These are phyloP conservation scores for Clupea harengus DNA, from an alignment of 2,113 vertebrate species.

Conservation along the genomic window DNA sequence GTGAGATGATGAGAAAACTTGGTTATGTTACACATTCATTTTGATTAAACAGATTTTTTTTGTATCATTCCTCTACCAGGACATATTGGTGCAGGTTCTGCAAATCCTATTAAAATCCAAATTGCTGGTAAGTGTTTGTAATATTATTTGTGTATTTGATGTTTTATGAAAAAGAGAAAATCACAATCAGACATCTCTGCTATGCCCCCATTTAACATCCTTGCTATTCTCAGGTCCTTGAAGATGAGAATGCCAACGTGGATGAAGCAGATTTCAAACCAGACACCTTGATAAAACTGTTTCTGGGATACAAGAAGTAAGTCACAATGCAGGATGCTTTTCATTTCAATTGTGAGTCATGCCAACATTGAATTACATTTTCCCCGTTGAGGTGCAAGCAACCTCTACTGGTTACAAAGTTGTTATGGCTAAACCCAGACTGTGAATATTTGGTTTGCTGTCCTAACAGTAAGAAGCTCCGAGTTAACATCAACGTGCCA, in stretches of 20 bases:
- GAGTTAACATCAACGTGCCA: slow-evolving; percentile 98
- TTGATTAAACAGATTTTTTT: not conserved
- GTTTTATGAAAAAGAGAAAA: not conserved
- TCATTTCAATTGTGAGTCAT: too few species aligned
- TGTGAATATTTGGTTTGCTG: not conserved
- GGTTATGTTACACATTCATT: not conserved
- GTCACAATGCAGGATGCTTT: slow-evolving; percentile 37
- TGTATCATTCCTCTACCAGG: slow-evolving; percentile 64
- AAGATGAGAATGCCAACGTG: slow-evolving; percentile 97
- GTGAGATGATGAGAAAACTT: too few species aligned
- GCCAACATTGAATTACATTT: too few species aligned
- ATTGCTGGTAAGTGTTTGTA: slow-evolving; percentile 81
- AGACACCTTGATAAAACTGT: slow-evolving; percentile 96
- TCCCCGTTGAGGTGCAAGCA: too few species aligned
- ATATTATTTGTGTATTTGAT: not conserved
- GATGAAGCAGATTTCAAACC: slow-evolving; percentile 97
- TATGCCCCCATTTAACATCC: not conserved
- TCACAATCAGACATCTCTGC: not conserved
- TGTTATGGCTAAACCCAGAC: not conserved
- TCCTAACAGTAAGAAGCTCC: slow-evolving; percentile 80
- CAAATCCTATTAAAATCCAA: slow-evolving; percentile 98
- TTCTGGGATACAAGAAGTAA: slow-evolving; percentile 99
- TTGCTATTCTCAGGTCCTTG: slow-evolving; percentile 79
- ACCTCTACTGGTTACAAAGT: too few species aligned
- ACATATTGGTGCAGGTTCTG: slow-evolving; percentile 95